A percentile compares a stretch with the other conserved stretches of the same genome.
Conservation (phyloP, 2,888 invertebrate genomes). For the Clusia tigrina region DNA sequence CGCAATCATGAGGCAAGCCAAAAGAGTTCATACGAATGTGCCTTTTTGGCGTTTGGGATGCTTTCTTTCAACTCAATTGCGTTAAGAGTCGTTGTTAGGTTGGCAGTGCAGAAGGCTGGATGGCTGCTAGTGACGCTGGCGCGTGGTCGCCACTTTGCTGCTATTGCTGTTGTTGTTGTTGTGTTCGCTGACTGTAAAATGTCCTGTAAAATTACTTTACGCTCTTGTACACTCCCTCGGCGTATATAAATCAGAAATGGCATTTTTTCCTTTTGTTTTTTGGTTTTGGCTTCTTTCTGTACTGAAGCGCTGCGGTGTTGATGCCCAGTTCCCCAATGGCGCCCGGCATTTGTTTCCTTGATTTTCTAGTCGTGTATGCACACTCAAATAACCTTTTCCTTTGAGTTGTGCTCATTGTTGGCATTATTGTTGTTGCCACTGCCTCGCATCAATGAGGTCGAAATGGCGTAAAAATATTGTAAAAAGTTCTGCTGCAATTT, state of each 20-base stretch:
- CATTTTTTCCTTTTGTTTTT: slow-evolving; percentile 38
- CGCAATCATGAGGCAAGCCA: slow-evolving; percentile 54
- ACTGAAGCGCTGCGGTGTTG: slow-evolving; percentile 21
- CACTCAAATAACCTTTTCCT: slow-evolving; percentile 40
- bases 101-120: not conserved
- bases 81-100: slow-evolving; percentile 55
- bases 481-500: slow-evolving; percentile 45
- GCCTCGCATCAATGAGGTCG: slow-evolving; percentile 56
- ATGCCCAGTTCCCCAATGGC: slow-evolving; percentile 36
- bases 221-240: slow-evolving; percentile 25
- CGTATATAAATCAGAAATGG: slow-evolving; percentile 54
- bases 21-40: slow-evolving; percentile 34
- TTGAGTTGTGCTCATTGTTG: slow-evolving; percentile 53
- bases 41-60: slow-evolving; percentile 11
- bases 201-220: slow-evolving; percentile 44
- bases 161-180: no score
- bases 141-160: slow-evolving; percentile 11
- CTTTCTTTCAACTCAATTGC: slow-evolving; percentile 55
- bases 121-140: not conserved
- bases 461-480: slow-evolving; percentile 58
- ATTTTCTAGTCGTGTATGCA: slow-evolving; percentile 36
- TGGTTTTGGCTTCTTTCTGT: slow-evolving; percentile 6
- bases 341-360: slow-evolving; percentile 21
- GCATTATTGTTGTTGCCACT: not conserved
- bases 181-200: slow-evolving; percentile 41